These are phyloP conservation scores for Hypomecis atomaria DNA, from an alignment of 2,888 invertebrate species.

Conservation along the genomic window DNA sequence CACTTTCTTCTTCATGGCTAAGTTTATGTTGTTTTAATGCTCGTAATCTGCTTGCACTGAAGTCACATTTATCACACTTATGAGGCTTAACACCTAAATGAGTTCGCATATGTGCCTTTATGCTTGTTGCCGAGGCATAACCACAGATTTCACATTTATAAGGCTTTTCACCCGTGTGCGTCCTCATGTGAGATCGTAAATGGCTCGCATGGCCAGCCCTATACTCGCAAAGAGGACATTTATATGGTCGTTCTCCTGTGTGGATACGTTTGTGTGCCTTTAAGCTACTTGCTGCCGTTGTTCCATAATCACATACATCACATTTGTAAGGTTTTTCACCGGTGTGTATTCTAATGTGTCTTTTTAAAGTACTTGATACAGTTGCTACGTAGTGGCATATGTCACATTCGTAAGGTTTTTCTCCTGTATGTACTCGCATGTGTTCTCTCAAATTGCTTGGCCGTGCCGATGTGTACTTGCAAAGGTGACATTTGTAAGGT, in stretches of 20 bases:
- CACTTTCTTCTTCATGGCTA: neutral
- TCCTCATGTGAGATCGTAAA: slow-evolving; percentile 21
- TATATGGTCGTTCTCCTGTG: slow-evolving; percentile 5
- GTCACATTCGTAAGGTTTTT: slow-evolving; percentile 6
- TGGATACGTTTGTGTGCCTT: slow-evolving; percentile 5
- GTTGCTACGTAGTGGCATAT: slow-evolving; percentile 5
- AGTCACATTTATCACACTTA: slow-evolving; percentile 8
- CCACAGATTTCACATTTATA: slow-evolving; percentile 34
- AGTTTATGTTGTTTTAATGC: slow-evolving; percentile 1
- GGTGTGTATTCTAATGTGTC: slow-evolving; percentile 4
- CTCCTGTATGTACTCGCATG: slow-evolving; percentile 7
- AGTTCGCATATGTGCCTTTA: slow-evolving; percentile 2
- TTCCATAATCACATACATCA: neutral
- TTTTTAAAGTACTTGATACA: slow-evolving; percentile 1
- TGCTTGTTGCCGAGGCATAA: slow-evolving; percentile 13
- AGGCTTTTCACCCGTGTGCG: slow-evolving; percentile 29
- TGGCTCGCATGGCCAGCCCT: slow-evolving; percentile 2
- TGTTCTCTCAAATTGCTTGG: slow-evolving; percentile 7
- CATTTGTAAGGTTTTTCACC: slow-evolving; percentile 9
- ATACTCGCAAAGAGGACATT: slow-evolving; percentile 5
- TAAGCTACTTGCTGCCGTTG: slow-evolving; percentile 2
- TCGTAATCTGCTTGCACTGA: neutral
- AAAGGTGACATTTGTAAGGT: slow-evolving; percentile 4
- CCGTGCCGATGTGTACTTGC: neutral
- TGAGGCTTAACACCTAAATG: neutral